Evolutionary conservation across 2,888 invertebrate species (phyloP).

Genomic region (Xestia ashworthii): DNA sequence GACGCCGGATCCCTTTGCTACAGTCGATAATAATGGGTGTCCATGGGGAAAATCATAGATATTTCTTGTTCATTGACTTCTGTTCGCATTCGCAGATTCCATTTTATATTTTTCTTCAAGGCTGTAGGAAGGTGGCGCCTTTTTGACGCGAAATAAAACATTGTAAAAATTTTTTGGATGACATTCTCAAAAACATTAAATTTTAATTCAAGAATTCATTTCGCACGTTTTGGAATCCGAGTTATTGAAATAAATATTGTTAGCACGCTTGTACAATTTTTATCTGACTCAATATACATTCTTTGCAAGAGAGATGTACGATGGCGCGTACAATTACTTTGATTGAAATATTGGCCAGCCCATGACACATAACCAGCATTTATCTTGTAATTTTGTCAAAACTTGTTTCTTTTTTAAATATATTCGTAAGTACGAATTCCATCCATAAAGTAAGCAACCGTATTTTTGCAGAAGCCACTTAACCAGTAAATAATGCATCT

Average conservation of each 20-base stretch:
- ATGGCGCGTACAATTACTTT: constrained; percentile 28
- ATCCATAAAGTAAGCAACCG: not conserved
- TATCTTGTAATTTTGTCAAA: not conserved
- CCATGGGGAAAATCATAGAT: constrained; percentile 29
- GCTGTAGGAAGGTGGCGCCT: constrained; percentile 10
- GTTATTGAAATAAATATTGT: constrained; percentile 59
- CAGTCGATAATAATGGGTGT: constrained; percentile 24
- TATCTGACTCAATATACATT: constrained; percentile 50
- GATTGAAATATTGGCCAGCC: constrained; percentile 28
- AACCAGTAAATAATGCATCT: constrained; percentile 38
- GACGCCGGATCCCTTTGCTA: constrained; percentile 10
- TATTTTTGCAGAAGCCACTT: constrained; percentile 11
- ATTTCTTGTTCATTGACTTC: constrained; percentile 49
- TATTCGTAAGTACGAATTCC: not conserved
- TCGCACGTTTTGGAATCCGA: constrained; percentile 37
- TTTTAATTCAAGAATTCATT: constrained; percentile 51
- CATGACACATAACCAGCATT: constrained; percentile 4
- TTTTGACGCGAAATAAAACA: constrained; percentile 15
- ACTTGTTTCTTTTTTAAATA: too few species aligned
- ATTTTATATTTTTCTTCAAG: constrained; percentile 19
- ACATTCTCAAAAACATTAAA: constrained; percentile 25
- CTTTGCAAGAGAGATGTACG: constrained; percentile 31
- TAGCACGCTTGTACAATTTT: constrained; percentile 50
- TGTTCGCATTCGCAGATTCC: constrained; percentile 14
- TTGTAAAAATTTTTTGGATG: constrained; percentile 9